phyloP scores from a whole-genome alignment of 2,797 vertebrate species.

The Paedocypris micromegethes region DNA sequence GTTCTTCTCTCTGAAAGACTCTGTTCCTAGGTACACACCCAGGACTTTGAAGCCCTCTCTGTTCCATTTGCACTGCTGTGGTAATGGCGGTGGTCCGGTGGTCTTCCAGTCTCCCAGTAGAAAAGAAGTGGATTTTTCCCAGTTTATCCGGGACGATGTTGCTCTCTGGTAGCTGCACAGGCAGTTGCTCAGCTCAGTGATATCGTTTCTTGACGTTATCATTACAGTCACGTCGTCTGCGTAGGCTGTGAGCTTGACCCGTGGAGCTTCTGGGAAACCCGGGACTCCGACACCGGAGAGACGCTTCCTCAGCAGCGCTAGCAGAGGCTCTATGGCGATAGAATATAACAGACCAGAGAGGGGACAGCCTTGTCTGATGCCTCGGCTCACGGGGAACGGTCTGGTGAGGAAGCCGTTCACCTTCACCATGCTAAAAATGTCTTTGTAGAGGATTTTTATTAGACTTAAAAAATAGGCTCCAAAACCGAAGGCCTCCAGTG shows the following conservation, averaged over 20 bases:
- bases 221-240: not conserved
- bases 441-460: not conserved
- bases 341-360: too few species aligned
- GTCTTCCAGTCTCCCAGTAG: not conserved
- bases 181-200: not conserved
- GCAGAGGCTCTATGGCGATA: not conserved
- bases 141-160: not conserved
- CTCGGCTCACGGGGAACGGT: not conserved
- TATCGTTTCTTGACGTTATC: not conserved
- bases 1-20: not conserved
- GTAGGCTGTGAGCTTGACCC: not conserved
- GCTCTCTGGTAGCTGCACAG: not conserved
- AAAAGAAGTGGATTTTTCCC: not conserved
- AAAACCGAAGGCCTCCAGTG: not conserved
- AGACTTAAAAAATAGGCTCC: not conserved
- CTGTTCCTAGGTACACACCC: not conserved
- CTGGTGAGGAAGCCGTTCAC: not conserved
- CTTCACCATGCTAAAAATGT: constrained; percentile 1
- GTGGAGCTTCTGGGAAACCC: not conserved
- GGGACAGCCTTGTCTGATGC: not conserved
- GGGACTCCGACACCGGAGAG: not conserved
- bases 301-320: not conserved
- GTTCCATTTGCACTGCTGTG: not conserved
- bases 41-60: not conserved
- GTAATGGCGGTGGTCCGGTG: not conserved